Evolutionary conservation across 2,113 vertebrate genomes (phyloP).

Genomic region (Chaetorhynchus papuensis): DNA sequence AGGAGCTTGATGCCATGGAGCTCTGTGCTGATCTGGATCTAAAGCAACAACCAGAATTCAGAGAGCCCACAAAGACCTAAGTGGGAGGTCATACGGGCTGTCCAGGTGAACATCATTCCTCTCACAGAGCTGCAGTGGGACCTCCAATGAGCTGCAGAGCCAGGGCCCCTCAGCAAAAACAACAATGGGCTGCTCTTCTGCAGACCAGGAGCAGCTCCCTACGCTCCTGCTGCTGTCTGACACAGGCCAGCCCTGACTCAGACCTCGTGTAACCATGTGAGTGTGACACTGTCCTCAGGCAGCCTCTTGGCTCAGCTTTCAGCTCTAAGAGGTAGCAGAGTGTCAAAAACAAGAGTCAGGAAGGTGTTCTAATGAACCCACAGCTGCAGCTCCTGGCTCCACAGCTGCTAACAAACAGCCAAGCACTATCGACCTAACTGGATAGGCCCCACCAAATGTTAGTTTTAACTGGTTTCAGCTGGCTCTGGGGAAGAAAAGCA

Average conservation of each 20-base stretch:
- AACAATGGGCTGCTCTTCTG: neutral
- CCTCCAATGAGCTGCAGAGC: neutral
- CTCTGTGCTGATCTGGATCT: neutral
- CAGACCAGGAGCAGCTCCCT: neutral
- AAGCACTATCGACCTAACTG: neutral
- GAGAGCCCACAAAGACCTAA: neutral
- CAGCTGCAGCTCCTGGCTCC: neutral
- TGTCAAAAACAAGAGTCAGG: neutral
- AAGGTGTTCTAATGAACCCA: neutral
- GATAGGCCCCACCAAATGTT: neutral
- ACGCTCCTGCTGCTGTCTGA: neutral
- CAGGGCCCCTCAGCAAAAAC: neutral
- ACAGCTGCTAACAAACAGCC: neutral
- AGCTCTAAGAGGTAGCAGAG: neutral
- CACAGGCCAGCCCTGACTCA: neutral
- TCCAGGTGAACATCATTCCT: neutral
- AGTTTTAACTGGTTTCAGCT: neutral
- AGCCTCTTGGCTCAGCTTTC: neutral
- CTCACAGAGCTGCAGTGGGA: neutral
- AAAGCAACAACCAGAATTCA: neutral
- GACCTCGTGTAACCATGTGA: rapidly evolving
- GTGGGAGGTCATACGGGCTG: neutral
- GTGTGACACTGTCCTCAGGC: neutral
- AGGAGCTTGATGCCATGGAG: neutral
- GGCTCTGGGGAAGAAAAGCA: neutral